Percentiles rank a stretch among this genome's conserved stretches.
Evolutionary conservation across 2,888 invertebrate species (phyloP).

Genomic region (Pristionchus fissidentatus): DNA sequence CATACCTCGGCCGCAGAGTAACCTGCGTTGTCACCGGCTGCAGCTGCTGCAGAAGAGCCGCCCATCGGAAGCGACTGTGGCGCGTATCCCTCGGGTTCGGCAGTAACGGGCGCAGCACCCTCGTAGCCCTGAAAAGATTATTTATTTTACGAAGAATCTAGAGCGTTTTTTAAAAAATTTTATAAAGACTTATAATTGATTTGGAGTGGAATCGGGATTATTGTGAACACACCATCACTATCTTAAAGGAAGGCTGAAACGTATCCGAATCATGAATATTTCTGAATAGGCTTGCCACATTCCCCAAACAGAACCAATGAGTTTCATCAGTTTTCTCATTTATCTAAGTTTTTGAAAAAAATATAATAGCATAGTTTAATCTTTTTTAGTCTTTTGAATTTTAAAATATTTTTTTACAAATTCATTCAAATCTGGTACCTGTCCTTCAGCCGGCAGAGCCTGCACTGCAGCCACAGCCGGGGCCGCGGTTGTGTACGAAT

Average conservation of each 20-base stretch:
- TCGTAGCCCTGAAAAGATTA: conserved; percentile 37
- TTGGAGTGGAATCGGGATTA: too few relatives aligned
- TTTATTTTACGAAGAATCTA: too few relatives aligned
- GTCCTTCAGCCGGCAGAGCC: not conserved
- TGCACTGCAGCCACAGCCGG: conserved; percentile 29
- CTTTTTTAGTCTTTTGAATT: not conserved
- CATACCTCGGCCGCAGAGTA: not conserved
- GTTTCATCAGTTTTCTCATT: too few relatives aligned
- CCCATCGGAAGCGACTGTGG: conserved; percentile 35
- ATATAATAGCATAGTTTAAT: too few relatives aligned
- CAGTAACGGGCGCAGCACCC: conserved; percentile 14
- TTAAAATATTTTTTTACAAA: not conserved
- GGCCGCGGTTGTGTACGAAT: conserved; percentile 54
- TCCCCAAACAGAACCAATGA: too few relatives aligned
- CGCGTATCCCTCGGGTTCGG: conserved; percentile 45
- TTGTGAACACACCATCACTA: too few relatives aligned
- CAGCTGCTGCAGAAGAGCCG: not conserved
- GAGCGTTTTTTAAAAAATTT: too few relatives aligned
- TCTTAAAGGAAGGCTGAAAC: too few relatives aligned
- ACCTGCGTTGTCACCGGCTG: not conserved
- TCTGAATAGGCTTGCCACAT: too few relatives aligned
- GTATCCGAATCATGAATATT: too few relatives aligned
- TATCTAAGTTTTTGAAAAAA: too few relatives aligned
- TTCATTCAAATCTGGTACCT: not conserved
- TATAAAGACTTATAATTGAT: too few relatives aligned